A percentile compares a stretch with the other conserved stretches of the same genome.
Conservation (phyloP, 2,888 invertebrate species). For the Eristalis intricaria region DNA sequence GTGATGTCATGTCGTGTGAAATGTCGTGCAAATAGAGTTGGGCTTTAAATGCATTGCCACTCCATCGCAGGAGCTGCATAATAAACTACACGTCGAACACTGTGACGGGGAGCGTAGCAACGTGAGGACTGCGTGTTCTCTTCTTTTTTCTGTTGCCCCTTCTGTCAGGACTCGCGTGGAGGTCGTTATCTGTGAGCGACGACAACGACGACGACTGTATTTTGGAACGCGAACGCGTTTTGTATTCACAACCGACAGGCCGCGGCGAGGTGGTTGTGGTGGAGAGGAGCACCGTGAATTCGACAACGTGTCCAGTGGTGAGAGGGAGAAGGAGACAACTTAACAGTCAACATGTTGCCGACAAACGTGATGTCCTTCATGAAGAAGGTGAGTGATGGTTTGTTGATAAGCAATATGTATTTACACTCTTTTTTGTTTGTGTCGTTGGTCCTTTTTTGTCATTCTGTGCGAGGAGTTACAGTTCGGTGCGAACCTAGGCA, state of each 20-base stretch:
- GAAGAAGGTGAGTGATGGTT: constrained; percentile 89
- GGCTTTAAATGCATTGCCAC: constrained; percentile 53
- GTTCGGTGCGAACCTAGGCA: too few relatives aligned
- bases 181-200: constrained; percentile 4
- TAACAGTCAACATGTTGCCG: constrained; percentile 88
- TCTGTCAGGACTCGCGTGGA: neutral
- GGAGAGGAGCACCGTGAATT: constrained; percentile 2
- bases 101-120: neutral
- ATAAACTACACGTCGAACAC: constrained; percentile 17
- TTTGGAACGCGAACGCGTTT: constrained; percentile 18
- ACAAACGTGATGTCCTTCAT: constrained; percentile 95
- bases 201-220: neutral
- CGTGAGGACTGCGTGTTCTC: constrained; percentile 15
- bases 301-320: constrained; percentile 20
- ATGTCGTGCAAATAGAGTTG: constrained; percentile 50
- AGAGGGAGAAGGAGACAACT: constrained; percentile 43
- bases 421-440: neutral
- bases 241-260: constrained; percentile 11
- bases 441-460: neutral
- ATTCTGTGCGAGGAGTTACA: too few relatives aligned
- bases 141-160: neutral
- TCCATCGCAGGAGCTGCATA: constrained; percentile 38
- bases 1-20: constrained; percentile 44
- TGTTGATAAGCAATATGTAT: constrained; percentile 40
- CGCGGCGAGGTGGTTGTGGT: neutral